Percentiles rank a stretch among this genome's conserved stretches.
These are phyloP conservation scores for Ormyrus nitidulus DNA, from an alignment of 2,888 invertebrate species.

Conservation along the genomic window DNA sequence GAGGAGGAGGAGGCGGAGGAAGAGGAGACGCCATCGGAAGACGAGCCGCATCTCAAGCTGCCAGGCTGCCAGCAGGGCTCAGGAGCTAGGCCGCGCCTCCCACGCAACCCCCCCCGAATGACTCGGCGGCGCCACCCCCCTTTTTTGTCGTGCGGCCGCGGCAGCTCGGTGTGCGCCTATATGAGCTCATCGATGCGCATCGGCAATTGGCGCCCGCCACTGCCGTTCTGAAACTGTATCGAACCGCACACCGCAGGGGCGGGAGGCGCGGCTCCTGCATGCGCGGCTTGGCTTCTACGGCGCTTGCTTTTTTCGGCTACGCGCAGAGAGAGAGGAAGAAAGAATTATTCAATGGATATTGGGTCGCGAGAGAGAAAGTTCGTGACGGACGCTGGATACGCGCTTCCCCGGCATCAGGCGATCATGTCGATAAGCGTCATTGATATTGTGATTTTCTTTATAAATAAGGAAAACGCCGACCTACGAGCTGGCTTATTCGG, in stretches of 20 bases:
- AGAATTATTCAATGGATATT: too few relatives aligned
- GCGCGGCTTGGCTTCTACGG: slow-evolving; percentile 30
- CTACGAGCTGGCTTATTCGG: too few relatives aligned
- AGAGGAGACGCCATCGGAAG: slow-evolving; percentile 70
- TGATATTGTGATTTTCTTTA: neutral
- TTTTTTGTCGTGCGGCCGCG: slow-evolving; percentile 1
- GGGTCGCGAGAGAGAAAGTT: too few relatives aligned
- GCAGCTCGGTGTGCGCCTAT: too few relatives aligned
- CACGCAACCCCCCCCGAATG: slow-evolving; percentile 15
- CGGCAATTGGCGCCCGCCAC: slow-evolving; percentile 33
- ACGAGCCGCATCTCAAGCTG: slow-evolving; percentile 70
- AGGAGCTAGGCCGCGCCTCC: slow-evolving; percentile 62
- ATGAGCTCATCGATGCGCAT: slow-evolving; percentile 54
- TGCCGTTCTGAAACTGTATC: slow-evolving; percentile 14
- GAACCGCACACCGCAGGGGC: slow-evolving; percentile 2
- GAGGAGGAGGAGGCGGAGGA: neutral
- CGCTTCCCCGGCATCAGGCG: slow-evolving; percentile 66
- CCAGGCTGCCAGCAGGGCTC: slow-evolving; percentile 67
- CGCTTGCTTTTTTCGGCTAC: too few relatives aligned
- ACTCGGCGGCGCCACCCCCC: neutral
- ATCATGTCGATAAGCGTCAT: slow-evolving; percentile 56
- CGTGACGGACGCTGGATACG: slow-evolving; percentile 66
- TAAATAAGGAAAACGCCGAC: too few relatives aligned
- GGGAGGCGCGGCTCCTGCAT: neutral
- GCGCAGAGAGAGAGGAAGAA: too few relatives aligned